phyloP scores from a whole-genome alignment of 2,888 invertebrate genomes.

The Miltochrista miniata region DNA sequence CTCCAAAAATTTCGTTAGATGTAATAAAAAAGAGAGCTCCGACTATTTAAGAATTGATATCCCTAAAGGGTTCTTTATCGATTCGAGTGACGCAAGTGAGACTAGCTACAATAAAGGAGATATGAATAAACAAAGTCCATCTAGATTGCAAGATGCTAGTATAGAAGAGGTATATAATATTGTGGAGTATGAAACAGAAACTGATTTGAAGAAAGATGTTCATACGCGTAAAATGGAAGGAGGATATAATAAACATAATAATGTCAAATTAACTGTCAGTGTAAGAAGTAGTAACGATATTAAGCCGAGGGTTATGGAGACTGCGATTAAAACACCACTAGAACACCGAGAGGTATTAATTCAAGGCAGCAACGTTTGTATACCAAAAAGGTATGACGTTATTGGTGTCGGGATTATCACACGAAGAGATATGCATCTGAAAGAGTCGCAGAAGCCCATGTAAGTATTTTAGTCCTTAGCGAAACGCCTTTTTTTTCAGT shows the following conservation, averaged over 20 bases:
- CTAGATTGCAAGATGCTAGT: constrained; percentile 33
- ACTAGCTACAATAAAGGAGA: constrained; percentile 27
- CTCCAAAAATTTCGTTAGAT: constrained; percentile 46
- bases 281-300: constrained; percentile 40
- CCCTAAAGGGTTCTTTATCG: constrained; percentile 63
- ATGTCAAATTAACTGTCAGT: constrained; percentile 47
- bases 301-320: constrained; percentile 45
- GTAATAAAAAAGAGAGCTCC: constrained; percentile 45
- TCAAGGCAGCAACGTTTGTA: constrained; percentile 53
- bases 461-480: constrained; percentile 56
- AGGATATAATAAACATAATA: constrained; percentile 38
- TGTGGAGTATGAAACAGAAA: constrained; percentile 64
- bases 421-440: constrained; percentile 54
- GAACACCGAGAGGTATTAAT: constrained; percentile 50
- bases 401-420: constrained; percentile 64
- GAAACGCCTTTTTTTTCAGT: too few relatives aligned
- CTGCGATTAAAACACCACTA: constrained; percentile 36
- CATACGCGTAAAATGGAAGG: constrained; percentile 25
- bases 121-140: constrained; percentile 26
- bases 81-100: constrained; percentile 41
- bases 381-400: constrained; percentile 56
- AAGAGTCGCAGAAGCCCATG: constrained; percentile 53
- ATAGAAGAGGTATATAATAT: constrained; percentile 70
- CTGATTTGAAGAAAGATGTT: constrained; percentile 39
- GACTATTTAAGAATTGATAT: constrained; percentile 65